A percentile compares a stretch with the other conserved stretches of the same genome.
These are phyloP conservation scores for Melopsittacus undulatus DNA, from an alignment of 2,797 vertebrate species.

Conservation along the genomic window DNA sequence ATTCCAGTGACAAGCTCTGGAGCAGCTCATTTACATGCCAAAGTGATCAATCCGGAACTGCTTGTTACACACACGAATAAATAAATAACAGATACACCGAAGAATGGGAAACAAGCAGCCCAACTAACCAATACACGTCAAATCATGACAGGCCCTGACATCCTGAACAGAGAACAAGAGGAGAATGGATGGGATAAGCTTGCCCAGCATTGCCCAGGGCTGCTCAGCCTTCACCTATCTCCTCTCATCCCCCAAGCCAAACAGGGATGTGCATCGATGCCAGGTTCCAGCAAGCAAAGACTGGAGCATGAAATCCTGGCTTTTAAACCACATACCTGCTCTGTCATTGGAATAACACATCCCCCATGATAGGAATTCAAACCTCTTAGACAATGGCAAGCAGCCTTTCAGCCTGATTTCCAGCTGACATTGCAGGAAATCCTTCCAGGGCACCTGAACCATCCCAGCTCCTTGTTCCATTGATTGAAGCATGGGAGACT, in stretches of 20 bases:
- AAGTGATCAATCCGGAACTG: constrained; percentile 19
- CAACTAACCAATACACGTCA: not conserved
- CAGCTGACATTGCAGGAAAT: not conserved
- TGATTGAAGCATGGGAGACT: not conserved
- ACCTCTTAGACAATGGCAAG: not conserved
- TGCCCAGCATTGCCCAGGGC: constrained; percentile 7
- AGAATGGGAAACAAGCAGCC: constrained; percentile 29
- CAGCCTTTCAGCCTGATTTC: not conserved
- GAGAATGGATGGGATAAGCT: not conserved
- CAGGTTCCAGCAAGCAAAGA: not conserved
- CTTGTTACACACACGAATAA: constrained; percentile 13
- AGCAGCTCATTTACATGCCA: constrained; percentile 53
- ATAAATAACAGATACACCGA: constrained; percentile 28
- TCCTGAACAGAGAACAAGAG: not conserved
- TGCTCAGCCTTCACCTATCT: not conserved
- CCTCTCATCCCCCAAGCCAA: not conserved
- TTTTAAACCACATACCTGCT: not conserved
- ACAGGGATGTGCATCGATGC: not conserved
- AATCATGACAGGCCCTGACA: constrained; percentile 1
- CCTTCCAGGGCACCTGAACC: not conserved
- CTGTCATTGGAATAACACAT: not conserved
- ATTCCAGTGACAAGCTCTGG: constrained; percentile 21
- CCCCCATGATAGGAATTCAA: not conserved
- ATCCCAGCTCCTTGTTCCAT: not conserved
- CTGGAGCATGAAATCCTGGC: not conserved